These are phyloP conservation scores for Ginglymostoma cirratum DNA, from an alignment of 2,113 vertebrate genomes.

Conservation along the genomic window DNA sequence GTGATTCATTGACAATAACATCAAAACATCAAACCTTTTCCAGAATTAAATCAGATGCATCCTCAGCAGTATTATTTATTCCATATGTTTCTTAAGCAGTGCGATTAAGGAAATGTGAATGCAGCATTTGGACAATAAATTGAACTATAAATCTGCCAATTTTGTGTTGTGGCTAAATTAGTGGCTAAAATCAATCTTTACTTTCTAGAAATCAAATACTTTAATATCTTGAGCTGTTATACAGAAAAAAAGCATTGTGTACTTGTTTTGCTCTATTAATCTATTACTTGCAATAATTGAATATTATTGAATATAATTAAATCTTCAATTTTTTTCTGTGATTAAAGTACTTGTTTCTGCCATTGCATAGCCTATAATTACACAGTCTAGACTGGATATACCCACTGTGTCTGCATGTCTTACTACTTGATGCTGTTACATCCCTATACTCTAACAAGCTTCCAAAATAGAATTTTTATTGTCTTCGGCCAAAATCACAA, in stretches of 20 bases:
- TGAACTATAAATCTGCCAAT: background rate
- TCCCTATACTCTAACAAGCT: background rate
- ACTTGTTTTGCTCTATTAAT: background rate
- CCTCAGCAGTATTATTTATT: background rate
- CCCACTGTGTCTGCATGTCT: background rate
- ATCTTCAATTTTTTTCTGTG: background rate
- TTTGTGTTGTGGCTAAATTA: background rate
- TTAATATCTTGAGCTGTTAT: background rate
- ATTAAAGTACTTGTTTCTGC: background rate
- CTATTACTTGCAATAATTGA: background rate
- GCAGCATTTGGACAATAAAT: background rate
- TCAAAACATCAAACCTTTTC: background rate
- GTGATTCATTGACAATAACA: background rate
- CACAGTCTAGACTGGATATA: background rate
- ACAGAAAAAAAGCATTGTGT: background rate
- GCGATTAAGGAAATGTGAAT: background rate
- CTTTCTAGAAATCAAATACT: background rate
- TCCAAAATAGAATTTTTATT: background rate
- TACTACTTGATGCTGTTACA: background rate
- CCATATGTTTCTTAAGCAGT: background rate
- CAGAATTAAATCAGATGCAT: conserved; percentile 1
- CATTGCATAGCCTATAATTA: background rate
- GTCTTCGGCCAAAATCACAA: background rate
- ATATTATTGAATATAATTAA: background rate
- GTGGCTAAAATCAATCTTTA: background rate